These are phyloP conservation scores for Hiodon tergisus DNA, from an alignment of 2,113 vertebrate species.

Conservation along the genomic window DNA sequence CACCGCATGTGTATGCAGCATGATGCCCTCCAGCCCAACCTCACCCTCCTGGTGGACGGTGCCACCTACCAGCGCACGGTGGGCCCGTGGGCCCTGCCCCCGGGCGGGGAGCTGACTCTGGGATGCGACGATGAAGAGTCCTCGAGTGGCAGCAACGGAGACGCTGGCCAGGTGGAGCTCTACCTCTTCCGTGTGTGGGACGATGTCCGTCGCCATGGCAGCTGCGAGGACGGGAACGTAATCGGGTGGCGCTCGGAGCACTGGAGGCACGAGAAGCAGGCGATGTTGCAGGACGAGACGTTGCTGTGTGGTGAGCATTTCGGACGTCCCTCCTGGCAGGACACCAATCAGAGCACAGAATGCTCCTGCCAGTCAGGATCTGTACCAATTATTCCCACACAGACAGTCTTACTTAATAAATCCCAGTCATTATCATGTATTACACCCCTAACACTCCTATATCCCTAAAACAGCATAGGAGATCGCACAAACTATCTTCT, in stretches of 20 bases:
- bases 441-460: too few relatives aligned
- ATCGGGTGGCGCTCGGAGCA: constrained; percentile 53
- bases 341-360: background rate
- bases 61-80: constrained; percentile 32
- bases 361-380: background rate
- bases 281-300: constrained; percentile 36
- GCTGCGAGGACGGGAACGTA: constrained; percentile 59
- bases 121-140: constrained; percentile 46
- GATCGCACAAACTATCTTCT: too few relatives aligned
- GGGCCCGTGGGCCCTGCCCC: constrained; percentile 39
- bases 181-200: constrained; percentile 66
- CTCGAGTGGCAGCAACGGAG: background rate
- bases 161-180: constrained; percentile 52
- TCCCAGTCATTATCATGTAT: too few relatives aligned
- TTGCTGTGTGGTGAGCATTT: constrained; percentile 55
- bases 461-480: too few relatives aligned
- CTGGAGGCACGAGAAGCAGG: constrained; percentile 47
- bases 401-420: too few relatives aligned
- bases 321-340: background rate
- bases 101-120: constrained; percentile 48
- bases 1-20: constrained; percentile 56
- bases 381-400: background rate
- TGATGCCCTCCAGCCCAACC: constrained; percentile 36
- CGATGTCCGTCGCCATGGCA: constrained; percentile 34
- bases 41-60: constrained; percentile 52